phyloP scores from a whole-genome alignment of 1,140 invertebrate genomes.

The Spodoptera litura region DNA sequence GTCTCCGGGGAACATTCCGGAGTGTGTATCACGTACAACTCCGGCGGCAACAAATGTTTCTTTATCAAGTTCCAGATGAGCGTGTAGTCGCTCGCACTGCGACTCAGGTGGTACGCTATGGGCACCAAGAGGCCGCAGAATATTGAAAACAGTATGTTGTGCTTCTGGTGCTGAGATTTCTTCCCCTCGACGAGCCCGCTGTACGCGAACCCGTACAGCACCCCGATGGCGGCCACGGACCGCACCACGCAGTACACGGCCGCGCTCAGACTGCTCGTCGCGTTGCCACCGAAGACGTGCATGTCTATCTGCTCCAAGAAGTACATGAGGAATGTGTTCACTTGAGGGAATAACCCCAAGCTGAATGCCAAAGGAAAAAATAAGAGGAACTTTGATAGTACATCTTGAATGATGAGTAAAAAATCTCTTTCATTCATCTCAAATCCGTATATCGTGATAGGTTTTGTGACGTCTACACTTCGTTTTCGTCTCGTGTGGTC shows the following conservation, averaged over 20 bases:
- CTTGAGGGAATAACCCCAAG: conserved; percentile 97
- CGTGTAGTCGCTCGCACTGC: conserved; percentile 95
- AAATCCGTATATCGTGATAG: conserved; percentile 91
- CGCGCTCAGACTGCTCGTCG: conserved; percentile 94
- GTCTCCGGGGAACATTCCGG: conserved; percentile 76
- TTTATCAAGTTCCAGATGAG: conserved; percentile 96
- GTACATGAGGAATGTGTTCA: conserved; percentile 98
- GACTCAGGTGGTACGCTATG: conserved; percentile 96
- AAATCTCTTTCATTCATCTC: conserved; percentile 90
- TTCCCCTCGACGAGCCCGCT: conserved; percentile 92
- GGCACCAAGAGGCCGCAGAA: conserved; percentile 96
- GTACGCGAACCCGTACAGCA: conserved; percentile 96
- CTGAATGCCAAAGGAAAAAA: conserved; percentile 97
- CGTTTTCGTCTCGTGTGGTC: conserved; percentile 67
- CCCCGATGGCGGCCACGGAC: conserved; percentile 92
- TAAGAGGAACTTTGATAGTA: conserved; percentile 93
- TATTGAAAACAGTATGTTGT: conserved; percentile 95
- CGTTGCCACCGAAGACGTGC: conserved; percentile 98
- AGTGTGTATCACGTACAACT: conserved; percentile 86
- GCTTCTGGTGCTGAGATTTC: conserved; percentile 92
- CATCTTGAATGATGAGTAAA: conserved; percentile 90
- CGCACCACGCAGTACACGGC: conserved; percentile 94
- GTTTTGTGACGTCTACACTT: conserved; percentile 67
- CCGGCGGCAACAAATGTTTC: conserved; percentile 90
- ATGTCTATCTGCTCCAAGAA: conserved; percentile 98